Evolutionary conservation across 2,888 invertebrate genomes (phyloP), one percentile per base, ranked within the genome.

Genomic region (Dasysyrphus tricinctus): DNA sequence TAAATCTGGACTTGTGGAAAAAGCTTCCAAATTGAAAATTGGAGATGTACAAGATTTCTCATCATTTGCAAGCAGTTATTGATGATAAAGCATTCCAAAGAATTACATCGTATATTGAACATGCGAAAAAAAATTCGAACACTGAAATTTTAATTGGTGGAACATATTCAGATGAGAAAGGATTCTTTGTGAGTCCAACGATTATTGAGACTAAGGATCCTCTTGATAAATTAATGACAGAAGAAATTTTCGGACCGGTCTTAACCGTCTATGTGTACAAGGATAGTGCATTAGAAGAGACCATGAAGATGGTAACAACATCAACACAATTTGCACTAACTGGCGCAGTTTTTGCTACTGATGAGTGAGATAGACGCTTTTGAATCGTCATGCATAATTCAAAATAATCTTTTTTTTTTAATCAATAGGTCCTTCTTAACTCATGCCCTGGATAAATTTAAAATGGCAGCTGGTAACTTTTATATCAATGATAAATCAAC

Each of bases 401-500:
- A 3, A 0, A n/a, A 54, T 2, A 32, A 7, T 54, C 0, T 29
- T 54, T 29, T 32, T 3, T 5, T 89, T 89, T 47, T n/a, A n/a
- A n/a, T 63, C 24, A 90, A 1, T 90, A 96, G 96, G 89, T 91
- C 93, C 72, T 98, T 97, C 93, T 93, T 97, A 86, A 94, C 94
- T 83, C 93, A 93, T 32, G 97, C 98, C 16, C 91, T 96, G 0
- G 97, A 98, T 79, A 95, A 95, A 85, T 94, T 99, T 65, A 97
- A 97, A 91, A 96, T 97, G 94, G 95, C 98, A 0, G 98, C 98
- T 29, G 99, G 99, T 51, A 99, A 99, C 93, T 98, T 99, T 93
- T 99, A 99, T 92, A 94, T 99, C 74, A 99, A 99, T 90, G 99
- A 99, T 92, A 99, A 99, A 93, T 98, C 98, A 0, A 99, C 99